Evolutionary conservation across 2,113 vertebrate genomes (phyloP).

Genomic region (Calyptommatus sinebrachiatus): DNA sequence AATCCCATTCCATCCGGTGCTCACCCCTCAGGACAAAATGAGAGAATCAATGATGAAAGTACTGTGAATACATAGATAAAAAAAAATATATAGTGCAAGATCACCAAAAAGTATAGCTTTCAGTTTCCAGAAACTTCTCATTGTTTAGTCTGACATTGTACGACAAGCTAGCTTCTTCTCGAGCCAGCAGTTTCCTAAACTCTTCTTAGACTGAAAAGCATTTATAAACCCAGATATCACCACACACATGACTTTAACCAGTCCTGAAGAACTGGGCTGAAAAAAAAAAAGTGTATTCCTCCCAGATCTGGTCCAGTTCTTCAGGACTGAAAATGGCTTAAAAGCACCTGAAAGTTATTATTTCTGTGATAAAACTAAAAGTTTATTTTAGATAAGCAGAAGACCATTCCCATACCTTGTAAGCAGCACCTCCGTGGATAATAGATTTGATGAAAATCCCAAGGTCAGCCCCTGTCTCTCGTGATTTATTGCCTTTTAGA

Average conservation of each 20-base stretch:
- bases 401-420: conserved; percentile 79
- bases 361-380: neutral
- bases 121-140: neutral
- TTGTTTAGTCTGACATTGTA: neutral
- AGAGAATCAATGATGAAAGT: neutral
- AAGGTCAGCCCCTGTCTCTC: conserved; percentile 90
- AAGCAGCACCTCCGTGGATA: conserved; percentile 93
- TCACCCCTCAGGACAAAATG: neutral
- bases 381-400: neutral
- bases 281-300: too few relatives aligned
- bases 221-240: neutral
- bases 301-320: too few relatives aligned
- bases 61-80: neutral
- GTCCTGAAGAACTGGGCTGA: too few relatives aligned
- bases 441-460: conserved; percentile 98
- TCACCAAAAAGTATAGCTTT: neutral
- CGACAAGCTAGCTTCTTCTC: neutral
- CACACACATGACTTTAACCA: too few relatives aligned
- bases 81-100: neutral
- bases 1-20: too few relatives aligned
- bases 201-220: neutral
- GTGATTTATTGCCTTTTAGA: conserved; percentile 95
- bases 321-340: too few relatives aligned
- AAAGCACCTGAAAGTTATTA: neutral
- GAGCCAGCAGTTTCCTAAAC: neutral